These are phyloP conservation scores for Agrochola lychnidis DNA, from an alignment of 2,888 invertebrate species.

Conservation along the genomic window DNA sequence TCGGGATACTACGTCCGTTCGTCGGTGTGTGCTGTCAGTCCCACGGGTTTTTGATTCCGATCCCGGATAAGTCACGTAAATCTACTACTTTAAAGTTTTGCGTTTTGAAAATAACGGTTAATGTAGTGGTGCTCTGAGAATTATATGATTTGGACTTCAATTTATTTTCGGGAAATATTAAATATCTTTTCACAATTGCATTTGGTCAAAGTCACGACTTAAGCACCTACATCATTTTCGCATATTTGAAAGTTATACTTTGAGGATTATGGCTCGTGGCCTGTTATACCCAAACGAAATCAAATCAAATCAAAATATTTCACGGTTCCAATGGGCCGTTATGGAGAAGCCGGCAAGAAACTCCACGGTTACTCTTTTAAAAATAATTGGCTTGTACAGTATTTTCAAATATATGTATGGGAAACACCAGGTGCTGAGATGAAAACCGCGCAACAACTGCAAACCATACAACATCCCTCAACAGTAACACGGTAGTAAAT, in stretches of 20 bases:
- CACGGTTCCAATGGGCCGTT: too few species aligned
- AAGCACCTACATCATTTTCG: background rate
- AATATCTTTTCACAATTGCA: background rate
- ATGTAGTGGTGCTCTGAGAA: conserved; percentile 20
- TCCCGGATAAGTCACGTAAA: conserved; percentile 55
- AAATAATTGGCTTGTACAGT: too few species aligned
- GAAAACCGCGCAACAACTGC: background rate
- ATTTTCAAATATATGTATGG: too few species aligned
- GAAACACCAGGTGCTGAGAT: too few species aligned
- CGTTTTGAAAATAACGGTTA: conserved; percentile 39
- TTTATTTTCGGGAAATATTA: background rate
- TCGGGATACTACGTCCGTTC: conserved; percentile 33
- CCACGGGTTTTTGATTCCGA: conserved; percentile 56
- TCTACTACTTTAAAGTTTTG: conserved; percentile 37
- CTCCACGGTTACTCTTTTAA: too few species aligned
- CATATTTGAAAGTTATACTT: background rate
- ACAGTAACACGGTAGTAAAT: conserved; percentile 19
- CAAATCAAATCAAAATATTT: too few species aligned
- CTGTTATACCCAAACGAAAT: background rate
- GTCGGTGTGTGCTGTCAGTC: conserved; percentile 41
- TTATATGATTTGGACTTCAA: conserved; percentile 3
- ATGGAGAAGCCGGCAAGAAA: too few species aligned
- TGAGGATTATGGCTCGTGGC: too few species aligned
- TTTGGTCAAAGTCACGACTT: background rate
- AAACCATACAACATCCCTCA: conserved; percentile 2